These are phyloP conservation scores for Drosophila nr. perissopoda DNA, from an alignment of 2,888 invertebrate species.

Conservation along the genomic window DNA sequence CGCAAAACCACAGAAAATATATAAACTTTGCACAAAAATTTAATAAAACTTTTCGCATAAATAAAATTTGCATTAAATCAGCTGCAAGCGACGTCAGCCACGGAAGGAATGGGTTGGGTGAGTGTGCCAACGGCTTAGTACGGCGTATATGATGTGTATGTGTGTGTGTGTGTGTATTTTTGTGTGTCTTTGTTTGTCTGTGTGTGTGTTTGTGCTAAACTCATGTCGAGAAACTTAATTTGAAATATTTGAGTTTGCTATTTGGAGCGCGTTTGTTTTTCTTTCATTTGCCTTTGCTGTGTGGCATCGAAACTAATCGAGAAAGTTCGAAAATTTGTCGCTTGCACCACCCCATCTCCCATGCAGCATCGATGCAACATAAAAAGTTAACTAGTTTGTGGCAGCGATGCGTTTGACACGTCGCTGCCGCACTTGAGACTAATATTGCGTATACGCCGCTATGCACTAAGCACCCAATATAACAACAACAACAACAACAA, in stretches of 20 bases:
- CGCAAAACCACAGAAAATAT: constrained; percentile 82
- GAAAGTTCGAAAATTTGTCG: constrained; percentile 79
- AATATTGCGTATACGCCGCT: constrained; percentile 67
- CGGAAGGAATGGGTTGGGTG: background rate
- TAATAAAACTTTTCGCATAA: constrained; percentile 84
- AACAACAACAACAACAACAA: constrained; percentile 9
- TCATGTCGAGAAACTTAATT: constrained; percentile 80
- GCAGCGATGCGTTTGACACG: constrained; percentile 52
- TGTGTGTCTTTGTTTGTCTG: constrained; percentile 3
- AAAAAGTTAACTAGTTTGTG: constrained; percentile 66
- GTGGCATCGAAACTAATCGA: constrained; percentile 76
- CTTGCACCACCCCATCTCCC: constrained; percentile 7
- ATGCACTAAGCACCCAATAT: constrained; percentile 35
- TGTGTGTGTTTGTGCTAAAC: constrained; percentile 60
- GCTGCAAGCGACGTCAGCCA: constrained; percentile 68
- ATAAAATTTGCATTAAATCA: constrained; percentile 84
- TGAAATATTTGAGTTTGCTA: constrained; percentile 80
- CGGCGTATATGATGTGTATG: constrained; percentile 35
- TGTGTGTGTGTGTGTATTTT: constrained; percentile 20
- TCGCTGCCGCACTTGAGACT: constrained; percentile 36
- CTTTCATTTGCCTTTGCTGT: constrained; percentile 57
- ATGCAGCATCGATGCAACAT: constrained; percentile 57
- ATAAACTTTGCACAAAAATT: constrained; percentile 81
- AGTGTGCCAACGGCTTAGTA: constrained; percentile 57
- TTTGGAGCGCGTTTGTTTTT: constrained; percentile 70